These are phyloP conservation scores for Meteorus colon DNA, from an alignment of 2,888 invertebrate genomes.

Conservation along the genomic window DNA sequence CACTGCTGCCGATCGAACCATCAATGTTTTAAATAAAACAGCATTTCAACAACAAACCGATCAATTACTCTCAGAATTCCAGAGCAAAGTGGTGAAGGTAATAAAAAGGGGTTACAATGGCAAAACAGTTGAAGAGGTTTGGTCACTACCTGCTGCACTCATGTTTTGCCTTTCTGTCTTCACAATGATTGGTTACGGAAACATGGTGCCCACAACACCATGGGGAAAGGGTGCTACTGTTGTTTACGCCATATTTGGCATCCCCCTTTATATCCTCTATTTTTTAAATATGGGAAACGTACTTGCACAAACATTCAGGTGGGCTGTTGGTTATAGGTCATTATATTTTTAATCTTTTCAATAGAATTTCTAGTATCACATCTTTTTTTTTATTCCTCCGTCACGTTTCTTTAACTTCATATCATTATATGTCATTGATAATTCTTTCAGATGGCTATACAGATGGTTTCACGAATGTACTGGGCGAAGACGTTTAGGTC, in stretches of 20 bases:
- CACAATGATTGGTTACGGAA: conserved; percentile 94
- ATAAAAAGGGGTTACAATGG: conserved; percentile 83
- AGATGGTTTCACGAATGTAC: conserved; percentile 68
- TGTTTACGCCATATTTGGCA: conserved; percentile 90
- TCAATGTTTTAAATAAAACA: conserved; percentile 81
- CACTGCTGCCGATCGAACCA: conserved; percentile 75
- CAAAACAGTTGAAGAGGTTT: conserved; percentile 80
- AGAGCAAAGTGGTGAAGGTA: conserved; percentile 79
- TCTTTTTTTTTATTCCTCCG: too few species aligned
- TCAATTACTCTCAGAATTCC: conserved; percentile 79
- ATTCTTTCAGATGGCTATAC: conserved; percentile 60
- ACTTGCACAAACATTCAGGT: conserved; percentile 85
- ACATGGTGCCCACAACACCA: conserved; percentile 86
- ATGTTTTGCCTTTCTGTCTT: conserved; percentile 93
- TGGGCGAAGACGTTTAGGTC: conserved; percentile 75
- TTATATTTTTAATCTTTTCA: not conserved
- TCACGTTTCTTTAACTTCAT: not conserved
- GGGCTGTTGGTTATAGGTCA: not conserved
- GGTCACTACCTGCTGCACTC: conserved; percentile 90
- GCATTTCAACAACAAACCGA: conserved; percentile 79
- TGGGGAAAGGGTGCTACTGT: conserved; percentile 90
- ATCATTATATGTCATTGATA: not conserved
- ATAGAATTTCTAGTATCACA: not conserved
- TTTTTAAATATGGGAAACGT: conserved; percentile 94
- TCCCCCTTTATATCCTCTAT: conserved; percentile 89